Evolutionary conservation across 1,140 invertebrate species (phyloP).

Genomic region (Lamellibrachia luymesi): DNA sequence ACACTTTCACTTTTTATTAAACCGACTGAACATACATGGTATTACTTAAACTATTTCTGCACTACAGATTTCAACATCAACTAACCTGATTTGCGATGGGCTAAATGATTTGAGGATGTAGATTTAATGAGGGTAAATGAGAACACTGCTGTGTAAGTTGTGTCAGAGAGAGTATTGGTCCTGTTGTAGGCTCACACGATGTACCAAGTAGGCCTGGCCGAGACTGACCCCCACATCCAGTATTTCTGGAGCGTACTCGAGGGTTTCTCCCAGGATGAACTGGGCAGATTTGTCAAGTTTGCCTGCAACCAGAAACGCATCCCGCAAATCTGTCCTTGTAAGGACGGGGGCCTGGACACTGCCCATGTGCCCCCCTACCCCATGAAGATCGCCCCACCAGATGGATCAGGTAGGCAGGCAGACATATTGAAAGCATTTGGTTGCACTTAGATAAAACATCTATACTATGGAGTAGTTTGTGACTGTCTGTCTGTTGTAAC

Average conservation of each 20-base stretch:
- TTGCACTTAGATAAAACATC: too few species aligned
- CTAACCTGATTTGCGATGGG: too few species aligned
- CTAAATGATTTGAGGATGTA: background rate
- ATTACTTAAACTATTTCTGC: too few species aligned
- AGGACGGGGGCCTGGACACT: slow-evolving; percentile 45
- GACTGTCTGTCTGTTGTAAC: too few species aligned
- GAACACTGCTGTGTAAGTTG: background rate
- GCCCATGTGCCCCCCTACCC: slow-evolving; percentile 56
- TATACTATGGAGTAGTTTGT: too few species aligned
- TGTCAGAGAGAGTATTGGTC: background rate
- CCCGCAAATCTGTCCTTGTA: slow-evolving; percentile 53
- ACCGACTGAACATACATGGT: background rate
- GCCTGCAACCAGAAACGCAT: slow-evolving; percentile 56
- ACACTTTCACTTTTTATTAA: background rate
- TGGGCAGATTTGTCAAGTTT: slow-evolving; percentile 57
- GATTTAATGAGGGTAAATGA: background rate
- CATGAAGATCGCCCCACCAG: slow-evolving; percentile 59
- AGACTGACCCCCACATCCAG: slow-evolving; percentile 55
- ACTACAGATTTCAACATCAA: too few species aligned
- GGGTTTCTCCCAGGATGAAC: slow-evolving; percentile 51
- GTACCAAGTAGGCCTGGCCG: slow-evolving; percentile 57
- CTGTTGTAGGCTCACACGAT: slow-evolving; percentile 51
- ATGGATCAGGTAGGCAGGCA: slow-evolving; percentile 46
- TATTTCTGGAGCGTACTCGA: slow-evolving; percentile 57
- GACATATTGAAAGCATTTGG: too few species aligned